Evolutionary conservation across 2,113 vertebrate genomes (phyloP).

Genomic region (Rattus rattus): DNA sequence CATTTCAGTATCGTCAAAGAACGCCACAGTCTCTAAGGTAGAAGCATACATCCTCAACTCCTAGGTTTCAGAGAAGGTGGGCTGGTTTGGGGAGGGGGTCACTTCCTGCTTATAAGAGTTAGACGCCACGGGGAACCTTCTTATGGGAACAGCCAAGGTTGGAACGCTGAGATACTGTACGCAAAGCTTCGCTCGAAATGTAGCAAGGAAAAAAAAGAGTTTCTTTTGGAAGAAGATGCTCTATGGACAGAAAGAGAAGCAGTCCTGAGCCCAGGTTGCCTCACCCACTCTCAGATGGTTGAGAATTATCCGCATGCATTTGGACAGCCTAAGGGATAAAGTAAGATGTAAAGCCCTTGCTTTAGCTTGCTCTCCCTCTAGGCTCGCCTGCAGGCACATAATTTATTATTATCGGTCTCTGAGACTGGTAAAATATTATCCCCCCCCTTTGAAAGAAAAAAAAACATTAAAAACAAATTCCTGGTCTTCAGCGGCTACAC

Average conservation of each 20-base stretch:
- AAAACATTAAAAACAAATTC: background rate
- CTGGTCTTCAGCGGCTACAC: background rate
- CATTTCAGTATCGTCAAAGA: background rate
- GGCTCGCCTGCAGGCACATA: background rate
- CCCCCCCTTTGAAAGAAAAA: background rate
- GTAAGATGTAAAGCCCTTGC: background rate
- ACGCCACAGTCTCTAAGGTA: background rate
- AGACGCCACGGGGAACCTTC: background rate
- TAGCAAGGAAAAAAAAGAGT: background rate
- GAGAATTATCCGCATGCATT: background rate
- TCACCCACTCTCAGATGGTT: background rate
- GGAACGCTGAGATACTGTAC: background rate
- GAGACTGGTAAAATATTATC: constrained; percentile 1
- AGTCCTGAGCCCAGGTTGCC: background rate
- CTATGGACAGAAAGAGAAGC: background rate
- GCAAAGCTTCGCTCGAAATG: constrained; percentile 19
- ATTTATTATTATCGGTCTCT: constrained; percentile 36
- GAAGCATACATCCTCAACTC: background rate
- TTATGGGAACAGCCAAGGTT: background rate
- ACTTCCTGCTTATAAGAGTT: background rate
- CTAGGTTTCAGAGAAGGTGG: background rate
- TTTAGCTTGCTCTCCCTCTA: constrained; percentile 28
- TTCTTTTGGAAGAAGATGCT: background rate
- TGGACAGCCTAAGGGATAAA: background rate
- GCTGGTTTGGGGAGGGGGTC: background rate